Percentiles rank a stretch among this genome's conserved stretches.
Evolutionary conservation across 2,888 invertebrate species (phyloP).

Genomic region (Zeuzera pyrina): DNA sequence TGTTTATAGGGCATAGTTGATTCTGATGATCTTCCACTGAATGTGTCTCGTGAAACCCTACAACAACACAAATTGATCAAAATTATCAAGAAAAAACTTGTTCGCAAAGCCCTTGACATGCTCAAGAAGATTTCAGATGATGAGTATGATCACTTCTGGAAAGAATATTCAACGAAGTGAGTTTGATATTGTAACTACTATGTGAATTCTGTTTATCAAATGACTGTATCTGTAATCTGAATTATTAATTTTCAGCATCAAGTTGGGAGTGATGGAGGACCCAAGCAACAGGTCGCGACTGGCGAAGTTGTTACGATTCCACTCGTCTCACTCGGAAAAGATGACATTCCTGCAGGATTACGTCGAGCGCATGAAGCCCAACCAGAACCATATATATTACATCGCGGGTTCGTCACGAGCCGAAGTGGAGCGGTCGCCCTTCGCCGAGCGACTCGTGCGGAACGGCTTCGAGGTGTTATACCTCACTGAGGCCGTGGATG

Average conservation of each 20-base stretch:
- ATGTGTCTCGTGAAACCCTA: constrained; percentile 97
- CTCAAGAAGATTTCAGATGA: constrained; percentile 95
- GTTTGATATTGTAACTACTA: constrained; percentile 26
- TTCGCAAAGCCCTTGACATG: constrained; percentile 98
- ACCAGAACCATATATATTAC: constrained; percentile 96
- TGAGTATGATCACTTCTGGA: constrained; percentile 96
- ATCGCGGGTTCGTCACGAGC: constrained; percentile 91
- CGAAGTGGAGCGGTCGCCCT: constrained; percentile 92
- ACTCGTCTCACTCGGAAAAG: constrained; percentile 79
- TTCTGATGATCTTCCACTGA: constrained; percentile 98
- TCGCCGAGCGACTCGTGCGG: constrained; percentile 93
- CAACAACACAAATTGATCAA: constrained; percentile 99
- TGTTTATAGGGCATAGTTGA: constrained; percentile 91
- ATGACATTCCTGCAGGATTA: constrained; percentile 89
- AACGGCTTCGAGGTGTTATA: constrained; percentile 97
- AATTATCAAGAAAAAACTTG: constrained; percentile 98
- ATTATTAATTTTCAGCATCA: constrained; percentile 82
- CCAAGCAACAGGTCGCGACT: constrained; percentile 95
- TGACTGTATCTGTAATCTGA: too few relatives aligned
- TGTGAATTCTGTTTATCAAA: too few relatives aligned
- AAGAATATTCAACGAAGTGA: constrained; percentile 97
- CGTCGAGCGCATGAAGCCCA: constrained; percentile 94
- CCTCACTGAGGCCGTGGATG: constrained; percentile 97
- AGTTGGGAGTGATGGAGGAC: constrained; percentile 98
- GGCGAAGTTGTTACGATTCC: constrained; percentile 94